These are phyloP conservation scores for Astreopora myriophthalma DNA, from an alignment of 64 coral and sea anemone genomes.

Conservation along the genomic window DNA sequence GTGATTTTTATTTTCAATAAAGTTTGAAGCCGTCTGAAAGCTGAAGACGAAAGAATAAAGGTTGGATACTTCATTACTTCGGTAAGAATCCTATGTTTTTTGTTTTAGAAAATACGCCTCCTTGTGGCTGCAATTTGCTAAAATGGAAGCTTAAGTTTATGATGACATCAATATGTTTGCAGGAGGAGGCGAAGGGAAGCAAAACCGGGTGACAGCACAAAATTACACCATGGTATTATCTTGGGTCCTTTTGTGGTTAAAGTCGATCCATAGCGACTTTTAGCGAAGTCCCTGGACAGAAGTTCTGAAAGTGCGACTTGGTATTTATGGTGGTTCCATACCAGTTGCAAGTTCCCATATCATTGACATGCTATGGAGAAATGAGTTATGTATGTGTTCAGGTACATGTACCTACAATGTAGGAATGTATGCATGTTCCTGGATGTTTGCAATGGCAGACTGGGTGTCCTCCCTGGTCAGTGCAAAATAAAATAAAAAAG, in stretches of 20 bases:
- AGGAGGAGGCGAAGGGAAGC: not conserved
- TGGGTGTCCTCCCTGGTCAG: not conserved
- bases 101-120: slow-evolving; percentile 5
- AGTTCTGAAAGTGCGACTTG: not conserved
- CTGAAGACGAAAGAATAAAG: not conserved
- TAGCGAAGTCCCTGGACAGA: not conserved
- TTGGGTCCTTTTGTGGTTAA: not conserved
- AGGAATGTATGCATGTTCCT: not conserved
- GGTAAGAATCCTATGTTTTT: slow-evolving; percentile 70
- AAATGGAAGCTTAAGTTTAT: not conserved
- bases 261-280: not conserved
- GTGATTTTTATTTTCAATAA: slow-evolving; percentile 59
- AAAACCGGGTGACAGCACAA: too few species aligned
- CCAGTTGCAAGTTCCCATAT: not conserved
- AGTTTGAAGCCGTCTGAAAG: slow-evolving; percentile 6
- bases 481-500: not conserved
- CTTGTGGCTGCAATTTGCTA: slow-evolving; percentile 9
- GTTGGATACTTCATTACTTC: slow-evolving; percentile 16
- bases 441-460: not conserved
- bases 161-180: not conserved
- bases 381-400: not conserved
- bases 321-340: not conserved
- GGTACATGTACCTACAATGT: not conserved
- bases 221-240: not conserved
- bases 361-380: not conserved